Evolutionary conservation across 2,113 vertebrate genomes (phyloP).

Genomic region (Ciconia stormi): DNA sequence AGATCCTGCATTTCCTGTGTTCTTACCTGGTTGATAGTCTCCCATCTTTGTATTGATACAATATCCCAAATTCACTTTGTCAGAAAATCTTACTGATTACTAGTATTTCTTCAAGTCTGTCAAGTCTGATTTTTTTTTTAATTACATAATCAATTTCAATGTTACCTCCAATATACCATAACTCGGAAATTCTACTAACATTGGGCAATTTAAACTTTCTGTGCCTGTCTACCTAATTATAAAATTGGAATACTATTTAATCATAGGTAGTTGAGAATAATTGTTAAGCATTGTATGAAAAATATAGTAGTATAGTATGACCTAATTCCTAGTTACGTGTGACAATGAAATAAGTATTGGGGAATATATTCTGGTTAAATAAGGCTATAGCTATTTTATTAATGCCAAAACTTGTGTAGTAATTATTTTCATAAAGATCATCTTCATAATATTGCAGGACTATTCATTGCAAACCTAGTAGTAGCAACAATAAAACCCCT

Average conservation of each 20-base stretch:
- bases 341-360: neutral
- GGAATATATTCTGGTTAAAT: neutral
- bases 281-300: neutral
- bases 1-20: neutral
- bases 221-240: neutral
- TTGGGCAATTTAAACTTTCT: neutral
- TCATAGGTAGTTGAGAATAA: neutral
- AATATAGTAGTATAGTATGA: neutral
- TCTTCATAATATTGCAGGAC: conserved; percentile 64
- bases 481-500: conserved; percentile 69
- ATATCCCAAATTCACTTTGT: neutral
- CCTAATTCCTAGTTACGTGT: neutral
- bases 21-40: neutral
- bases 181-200: neutral
- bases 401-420: neutral
- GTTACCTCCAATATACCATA: neutral
- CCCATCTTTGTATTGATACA: neutral
- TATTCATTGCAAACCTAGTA: conserved; percentile 72
- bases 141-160: neutral
- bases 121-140: neutral
- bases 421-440: neutral
- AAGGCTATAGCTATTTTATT: neutral
- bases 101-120: neutral
- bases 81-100: neutral
- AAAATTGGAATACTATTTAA: neutral